phyloP scores from a whole-genome alignment of 2,888 invertebrate genomes.

The Rotaria socialis region DNA sequence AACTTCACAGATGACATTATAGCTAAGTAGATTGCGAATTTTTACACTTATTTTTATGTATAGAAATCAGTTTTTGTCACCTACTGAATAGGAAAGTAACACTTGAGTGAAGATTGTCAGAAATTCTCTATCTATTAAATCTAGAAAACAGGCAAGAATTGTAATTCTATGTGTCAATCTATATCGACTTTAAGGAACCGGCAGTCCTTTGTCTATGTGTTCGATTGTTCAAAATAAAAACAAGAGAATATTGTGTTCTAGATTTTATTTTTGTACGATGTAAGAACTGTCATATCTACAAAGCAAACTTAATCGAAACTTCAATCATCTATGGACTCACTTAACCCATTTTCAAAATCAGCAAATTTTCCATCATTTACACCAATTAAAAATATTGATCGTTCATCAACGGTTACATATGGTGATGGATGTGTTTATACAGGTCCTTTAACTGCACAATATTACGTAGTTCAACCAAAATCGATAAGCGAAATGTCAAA shows the following conservation, averaged over 20 bases:
- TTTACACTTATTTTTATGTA: too few relatives aligned
- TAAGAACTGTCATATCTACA: background rate
- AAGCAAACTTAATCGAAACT: background rate
- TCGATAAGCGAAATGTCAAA: background rate
- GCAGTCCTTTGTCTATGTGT: background rate
- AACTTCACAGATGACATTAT: too few relatives aligned
- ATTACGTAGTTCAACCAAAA: background rate
- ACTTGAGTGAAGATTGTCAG: background rate
- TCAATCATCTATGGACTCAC: background rate
- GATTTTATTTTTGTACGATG: background rate
- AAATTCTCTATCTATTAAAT: background rate
- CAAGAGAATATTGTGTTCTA: background rate
- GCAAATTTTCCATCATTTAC: background rate
- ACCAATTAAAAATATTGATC: background rate
- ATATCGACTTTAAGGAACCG: background rate
- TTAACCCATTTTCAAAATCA: background rate
- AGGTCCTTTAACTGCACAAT: slow-evolving; percentile 4
- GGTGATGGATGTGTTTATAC: slow-evolving; percentile 2
- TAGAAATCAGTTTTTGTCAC: background rate
- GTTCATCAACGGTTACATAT: background rate
- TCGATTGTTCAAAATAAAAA: background rate
- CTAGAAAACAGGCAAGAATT: background rate
- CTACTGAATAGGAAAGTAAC: background rate
- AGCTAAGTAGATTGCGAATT: background rate
- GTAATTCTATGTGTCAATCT: background rate